Percentiles rank a stretch among this genome's conserved stretches.
phyloP scores from a whole-genome alignment of 2,113 vertebrate genomes.

The Brachirus orientalis region DNA sequence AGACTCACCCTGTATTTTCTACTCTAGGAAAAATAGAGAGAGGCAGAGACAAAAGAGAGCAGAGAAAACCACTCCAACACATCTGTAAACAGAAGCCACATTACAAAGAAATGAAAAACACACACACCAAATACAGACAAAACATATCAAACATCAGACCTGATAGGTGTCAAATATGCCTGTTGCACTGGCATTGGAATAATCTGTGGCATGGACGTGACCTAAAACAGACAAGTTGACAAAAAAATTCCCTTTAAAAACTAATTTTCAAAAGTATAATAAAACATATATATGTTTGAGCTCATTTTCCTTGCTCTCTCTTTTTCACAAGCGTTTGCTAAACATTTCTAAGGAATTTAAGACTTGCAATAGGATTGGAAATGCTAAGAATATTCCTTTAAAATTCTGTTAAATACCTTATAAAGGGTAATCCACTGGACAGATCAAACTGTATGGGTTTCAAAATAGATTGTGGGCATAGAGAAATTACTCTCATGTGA shows the following conservation, averaged over 20 bases:
- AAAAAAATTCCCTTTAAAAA: background rate
- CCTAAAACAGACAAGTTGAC: conserved; percentile 77
- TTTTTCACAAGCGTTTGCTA: background rate
- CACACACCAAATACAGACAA: background rate
- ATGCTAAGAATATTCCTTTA: conserved; percentile 35
- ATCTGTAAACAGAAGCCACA: conserved; percentile 81
- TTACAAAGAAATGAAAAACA: conserved; percentile 6
- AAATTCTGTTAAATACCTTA: background rate
- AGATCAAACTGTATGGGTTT: background rate
- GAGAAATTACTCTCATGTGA: background rate
- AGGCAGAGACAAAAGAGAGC: conserved; percentile 88
- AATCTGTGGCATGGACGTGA: conserved; percentile 91
- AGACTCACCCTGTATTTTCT: conserved; percentile 89
- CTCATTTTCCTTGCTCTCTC: too few relatives aligned
- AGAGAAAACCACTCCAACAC: conserved; percentile 89
- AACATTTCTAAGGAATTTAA: conserved; percentile 35
- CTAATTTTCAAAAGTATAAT: too few relatives aligned
- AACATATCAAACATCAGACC: conserved; percentile 72
- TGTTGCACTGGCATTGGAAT: conserved; percentile 94
- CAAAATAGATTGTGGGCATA: background rate
- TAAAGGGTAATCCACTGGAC: conserved; percentile 2
- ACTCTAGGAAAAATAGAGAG: conserved; percentile 90
- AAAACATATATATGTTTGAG: too few relatives aligned
- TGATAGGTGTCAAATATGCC: conserved; percentile 91
- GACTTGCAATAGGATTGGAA: conserved; percentile 25